Evolutionary conservation across 2,113 vertebrate species (phyloP), one percentile per base, ranked within the genome.

Genomic region (Eleginops maclovinus): DNA sequence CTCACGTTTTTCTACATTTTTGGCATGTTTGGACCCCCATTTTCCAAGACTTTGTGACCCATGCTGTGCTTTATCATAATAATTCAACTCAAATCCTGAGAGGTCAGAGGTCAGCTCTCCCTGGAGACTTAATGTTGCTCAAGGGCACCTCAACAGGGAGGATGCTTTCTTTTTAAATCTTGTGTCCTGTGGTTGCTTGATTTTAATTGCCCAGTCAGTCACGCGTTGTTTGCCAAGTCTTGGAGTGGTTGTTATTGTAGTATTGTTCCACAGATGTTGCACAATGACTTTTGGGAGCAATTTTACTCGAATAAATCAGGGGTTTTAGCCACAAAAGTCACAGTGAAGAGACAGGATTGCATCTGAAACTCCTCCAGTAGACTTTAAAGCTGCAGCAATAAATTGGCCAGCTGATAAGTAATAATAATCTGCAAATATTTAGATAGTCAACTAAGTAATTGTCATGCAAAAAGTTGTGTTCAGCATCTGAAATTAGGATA

Each of bases 291-390:
- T 9, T 36, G 31, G 31, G 31, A 36, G 9, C 31, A 36, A 7
- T 36, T 36, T 36, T 36, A 36, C 31, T 8, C 6, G 9, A 36
- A 7, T 36, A 36, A 36, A 36, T 8, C 53, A 43, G 51, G 28
- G 2, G 43, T 22, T 15, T 53, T 63, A 28, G 47, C 15, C 15
- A 64, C 19, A 62, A 36, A 21, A 16, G 12, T 21, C n/a, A 61
- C 26, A 36, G 16, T 43, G 19, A 28, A 19, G 75, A 76, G 22
- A 56, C 3, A 36, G 26, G 50, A 28, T 54, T 11, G 50, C 62
- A 54, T 56, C 72, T 78, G 63, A 77, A 74, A 24, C 49, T 47
- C 62, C 26, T 77, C 80, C 78, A 59, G 61, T 22, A 53, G 72
- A 36, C 31, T 7, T 36, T 36, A 36, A 36, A 36, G 31, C 31